Evolutionary conservation across 2,797 vertebrate species (phyloP), one percentile per base, ranked within the genome.

Genomic region (Adrianichthys oophorus): DNA sequence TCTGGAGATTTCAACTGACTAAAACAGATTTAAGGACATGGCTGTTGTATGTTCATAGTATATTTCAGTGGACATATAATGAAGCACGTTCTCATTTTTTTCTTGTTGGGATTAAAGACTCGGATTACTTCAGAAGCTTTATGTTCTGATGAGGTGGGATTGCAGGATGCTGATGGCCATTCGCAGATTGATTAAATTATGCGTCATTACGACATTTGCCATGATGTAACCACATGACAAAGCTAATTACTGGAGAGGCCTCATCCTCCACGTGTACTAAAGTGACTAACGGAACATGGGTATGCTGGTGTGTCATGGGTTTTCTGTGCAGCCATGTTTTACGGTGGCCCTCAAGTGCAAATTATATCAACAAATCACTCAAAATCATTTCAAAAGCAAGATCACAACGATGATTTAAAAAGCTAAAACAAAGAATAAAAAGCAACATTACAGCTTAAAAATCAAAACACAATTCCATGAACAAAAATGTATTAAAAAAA

Each of bases 161-260:
- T 68, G 55, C 47, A 73, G 70, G 69, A 71, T 63, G 62, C 66
- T 59, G 50, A 72, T 71, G 56, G 32, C 16, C 47, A 59, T 61
- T 49, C n/a, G 32, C 37, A 43, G 17, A 72, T 44, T 72, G 78
- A 78, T 77, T 57, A 70, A 78, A 70, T 74, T 56, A 77, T 58
- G 51, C 40, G 41, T 87, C 85, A 84, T 44, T 75, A 56, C 79
- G 65, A 66, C 56, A 41, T 48, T 57, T 57, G 47, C 58, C 62
- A 41, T 56, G 58, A 78, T 49, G 56, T 59, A 61, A 78, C 45
- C 55, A 62, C 57, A 62, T 65, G 48, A 68, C 48, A 65, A 49
- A 80, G 61, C 32, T 49, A 59, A 66, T 72, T 52, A 74, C 51
- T 47, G 23, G 21, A 48, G 24, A 52, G 7, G 50, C 21, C 4